These are phyloP conservation scores for Gadopsis marmoratus DNA, from an alignment of 2,797 vertebrate genomes.

Conservation along the genomic window DNA sequence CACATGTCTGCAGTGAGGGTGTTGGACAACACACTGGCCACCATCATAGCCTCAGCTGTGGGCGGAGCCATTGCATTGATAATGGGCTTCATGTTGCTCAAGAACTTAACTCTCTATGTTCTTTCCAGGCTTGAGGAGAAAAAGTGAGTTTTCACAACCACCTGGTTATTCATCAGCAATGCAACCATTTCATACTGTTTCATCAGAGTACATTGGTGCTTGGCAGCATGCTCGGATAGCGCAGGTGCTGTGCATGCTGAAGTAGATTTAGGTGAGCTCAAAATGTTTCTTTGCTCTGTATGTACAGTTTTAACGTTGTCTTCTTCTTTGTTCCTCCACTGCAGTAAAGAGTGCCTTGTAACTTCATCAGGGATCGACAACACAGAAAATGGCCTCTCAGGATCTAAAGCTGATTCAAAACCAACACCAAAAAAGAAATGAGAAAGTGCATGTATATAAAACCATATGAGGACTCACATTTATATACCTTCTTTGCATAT, in stretches of 20 bases:
- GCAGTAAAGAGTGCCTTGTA: conserved; percentile 97
- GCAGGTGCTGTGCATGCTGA: conserved; percentile 16
- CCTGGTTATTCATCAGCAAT: background rate
- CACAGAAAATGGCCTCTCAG: conserved; percentile 94
- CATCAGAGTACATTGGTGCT: conserved; percentile 15
- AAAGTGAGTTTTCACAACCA: conserved; percentile 89
- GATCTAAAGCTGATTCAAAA: conserved; percentile 93
- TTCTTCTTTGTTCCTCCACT: conserved; percentile 26
- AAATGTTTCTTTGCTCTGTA: conserved; percentile 1
- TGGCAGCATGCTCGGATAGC: conserved; percentile 3
- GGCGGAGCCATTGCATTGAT: conserved; percentile 91
- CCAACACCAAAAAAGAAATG: conserved; percentile 91
- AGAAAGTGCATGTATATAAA: conserved; percentile 73
- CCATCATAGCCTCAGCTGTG: conserved; percentile 90
- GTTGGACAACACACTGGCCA: conserved; percentile 92
- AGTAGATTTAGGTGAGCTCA: background rate
- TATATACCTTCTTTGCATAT: conserved; percentile 71
- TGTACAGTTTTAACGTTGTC: conserved; percentile 36
- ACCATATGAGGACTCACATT: conserved; percentile 57
- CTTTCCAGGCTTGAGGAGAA: conserved; percentile 92
- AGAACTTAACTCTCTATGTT: conserved; percentile 92
- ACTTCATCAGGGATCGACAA: conserved; percentile 97
- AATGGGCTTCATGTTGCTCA: conserved; percentile 92
- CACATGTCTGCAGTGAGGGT: conserved; percentile 86
- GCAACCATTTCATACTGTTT: conserved; percentile 37